Base-by-base conservation (phyloP, 2,797 vertebrate species). In the Microctenopoma stevenorrisi region DNA sequence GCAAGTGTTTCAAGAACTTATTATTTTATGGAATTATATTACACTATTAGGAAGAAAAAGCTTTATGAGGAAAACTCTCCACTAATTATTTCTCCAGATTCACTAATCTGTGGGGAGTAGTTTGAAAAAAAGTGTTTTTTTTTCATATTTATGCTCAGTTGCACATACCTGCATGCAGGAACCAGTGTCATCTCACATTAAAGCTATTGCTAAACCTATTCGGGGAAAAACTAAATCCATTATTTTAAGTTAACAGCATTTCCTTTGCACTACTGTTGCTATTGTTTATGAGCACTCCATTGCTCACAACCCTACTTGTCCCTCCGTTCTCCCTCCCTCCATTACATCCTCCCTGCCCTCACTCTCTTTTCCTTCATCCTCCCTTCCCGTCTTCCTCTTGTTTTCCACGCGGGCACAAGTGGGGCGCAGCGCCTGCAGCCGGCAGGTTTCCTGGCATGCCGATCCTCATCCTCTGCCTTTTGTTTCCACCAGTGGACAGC, bases 401-500 rank as follows among this genome's bases (percentile, higher is more conserved):
- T 94, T 94, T 93, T 92, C 87, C 88, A 88, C 51, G 72, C 55
- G 83, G 91, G 87, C 89, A 85, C 81, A 81, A 79, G 87, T 28
- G 18, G 77, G 86, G 75, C 81, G 70, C 82, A 78, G 86, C 74
- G 75, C 85, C 78, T 59, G 66, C 75, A 64, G 86, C 74, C 74
- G 67, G 68, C 78, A 52, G 74, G 83, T 88, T 93, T 92, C 93
- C 93, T 94, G 94, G 90, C 92, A 93, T 70, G 64, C 90, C 71
- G 92, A 90, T 91, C 86, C 87, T 90, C 90, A 93, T 93, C 93
- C 94, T 93, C 90, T 92, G 85, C 88, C 92, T 94, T 95, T 95
- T 94, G 94, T 95, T 94, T 94, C 88, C 91, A 92, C 89, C 86
- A 90, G 87, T 89, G 92, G 90, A 92, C 85, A 70, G 76, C 71